A percentile compares a stretch with the other conserved stretches of the same genome.
Conservation (phyloP, 2,113 vertebrate species). For the Carettochelys insculpta region DNA sequence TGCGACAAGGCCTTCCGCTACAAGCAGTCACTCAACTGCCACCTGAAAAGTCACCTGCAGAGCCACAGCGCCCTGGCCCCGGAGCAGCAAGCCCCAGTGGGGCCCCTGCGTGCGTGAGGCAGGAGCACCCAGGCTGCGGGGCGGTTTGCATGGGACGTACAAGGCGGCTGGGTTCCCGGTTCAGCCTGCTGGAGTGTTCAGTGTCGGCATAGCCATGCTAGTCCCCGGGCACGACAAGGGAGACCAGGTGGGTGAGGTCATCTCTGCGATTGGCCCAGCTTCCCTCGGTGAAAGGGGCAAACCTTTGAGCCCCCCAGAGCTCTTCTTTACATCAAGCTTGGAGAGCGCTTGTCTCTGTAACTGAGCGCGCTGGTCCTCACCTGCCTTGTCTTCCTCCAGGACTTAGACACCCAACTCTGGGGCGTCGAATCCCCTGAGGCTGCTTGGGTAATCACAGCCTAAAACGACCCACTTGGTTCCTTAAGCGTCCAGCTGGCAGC, state of each 20-base stretch:
- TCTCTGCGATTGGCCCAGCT: not conserved
- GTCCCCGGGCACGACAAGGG: not conserved
- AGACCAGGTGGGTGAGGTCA: not conserved
- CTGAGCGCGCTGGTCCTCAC: not conserved
- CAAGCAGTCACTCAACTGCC: slow-evolving; percentile 70
- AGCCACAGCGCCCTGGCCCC: slow-evolving; percentile 70
- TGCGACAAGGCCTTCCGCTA: slow-evolving; percentile 71
- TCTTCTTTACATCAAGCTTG: too few relatives aligned
- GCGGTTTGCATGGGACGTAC: not conserved
- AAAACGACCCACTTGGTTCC: not conserved
- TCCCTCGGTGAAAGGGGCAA: not conserved
- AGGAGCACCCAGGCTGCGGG: not conserved
- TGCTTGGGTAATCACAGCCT: not conserved
- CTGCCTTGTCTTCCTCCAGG: not conserved
- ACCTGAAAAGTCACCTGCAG: slow-evolving; percentile 66
- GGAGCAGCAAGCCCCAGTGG: slow-evolving; percentile 1
- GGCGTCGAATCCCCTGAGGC: not conserved
- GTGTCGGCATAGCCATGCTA: not conserved
- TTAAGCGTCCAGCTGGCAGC: not conserved
- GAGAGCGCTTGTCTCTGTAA: not conserved
- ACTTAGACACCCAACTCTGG: not conserved
- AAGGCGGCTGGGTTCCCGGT: not conserved
- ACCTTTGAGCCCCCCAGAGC: not conserved
- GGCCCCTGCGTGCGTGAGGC: not conserved
- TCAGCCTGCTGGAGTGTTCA: not conserved